These are phyloP conservation scores for Phasia obesa DNA, from an alignment of 2,888 invertebrate species.

Conservation along the genomic window DNA sequence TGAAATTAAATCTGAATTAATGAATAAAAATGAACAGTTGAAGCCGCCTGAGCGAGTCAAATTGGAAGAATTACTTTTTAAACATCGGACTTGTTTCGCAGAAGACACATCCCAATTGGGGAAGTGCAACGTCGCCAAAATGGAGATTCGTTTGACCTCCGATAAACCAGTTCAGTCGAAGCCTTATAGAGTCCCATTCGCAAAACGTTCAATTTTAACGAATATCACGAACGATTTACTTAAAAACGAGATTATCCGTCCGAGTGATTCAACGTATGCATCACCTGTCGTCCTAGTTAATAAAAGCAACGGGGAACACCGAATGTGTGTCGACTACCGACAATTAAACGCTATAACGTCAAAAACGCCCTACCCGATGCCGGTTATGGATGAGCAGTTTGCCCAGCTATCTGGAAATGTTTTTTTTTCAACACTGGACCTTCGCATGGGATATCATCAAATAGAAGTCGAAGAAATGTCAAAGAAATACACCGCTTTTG, in stretches of 20 bases:
- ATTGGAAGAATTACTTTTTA: constrained; percentile 14
- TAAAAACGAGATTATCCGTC: constrained; percentile 40
- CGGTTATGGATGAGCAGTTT: constrained; percentile 47
- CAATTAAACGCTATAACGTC: constrained; percentile 52
- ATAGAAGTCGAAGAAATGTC: constrained; percentile 49
- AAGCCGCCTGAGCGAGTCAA: neutral
- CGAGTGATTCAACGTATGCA: constrained; percentile 45
- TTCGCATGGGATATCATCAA: too few relatives aligned
- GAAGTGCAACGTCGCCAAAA: constrained; percentile 32
- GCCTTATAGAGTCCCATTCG: constrained; percentile 59
- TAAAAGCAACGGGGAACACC: constrained; percentile 61
- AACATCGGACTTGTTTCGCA: constrained; percentile 35
- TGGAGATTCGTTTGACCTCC: constrained; percentile 41
- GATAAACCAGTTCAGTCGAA: constrained; percentile 41
- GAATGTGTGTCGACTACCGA: constrained; percentile 62
- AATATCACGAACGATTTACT: constrained; percentile 15
- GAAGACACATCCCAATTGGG: constrained; percentile 22
- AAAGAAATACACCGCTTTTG: constrained; percentile 59
- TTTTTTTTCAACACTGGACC: too few relatives aligned
- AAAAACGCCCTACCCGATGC: constrained; percentile 18
- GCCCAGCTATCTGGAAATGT: constrained; percentile 61
- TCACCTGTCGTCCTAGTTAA: constrained; percentile 56
- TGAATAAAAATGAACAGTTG: too few relatives aligned
- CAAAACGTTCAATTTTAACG: constrained; percentile 31
- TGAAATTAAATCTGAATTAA: neutral